Evolutionary conservation across 35 echinoderm and acorn worm genomes (phyloP).

Genomic region (Heliocidaris erythrogramma): DNA sequence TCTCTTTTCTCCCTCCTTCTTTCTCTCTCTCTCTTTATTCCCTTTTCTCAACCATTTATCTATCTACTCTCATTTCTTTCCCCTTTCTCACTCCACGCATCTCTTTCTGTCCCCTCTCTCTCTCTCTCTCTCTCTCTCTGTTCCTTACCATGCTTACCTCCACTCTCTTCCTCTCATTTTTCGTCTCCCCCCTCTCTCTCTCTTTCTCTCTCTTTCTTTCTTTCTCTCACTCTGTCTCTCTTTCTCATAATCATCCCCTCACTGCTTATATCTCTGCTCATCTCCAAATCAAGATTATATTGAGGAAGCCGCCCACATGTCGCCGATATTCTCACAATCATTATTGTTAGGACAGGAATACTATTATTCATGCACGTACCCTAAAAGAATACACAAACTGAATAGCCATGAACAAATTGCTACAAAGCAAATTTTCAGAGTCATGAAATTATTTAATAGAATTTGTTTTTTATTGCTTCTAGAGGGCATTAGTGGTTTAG

Average conservation of each 20-base stretch:
- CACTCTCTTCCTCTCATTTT: not conserved
- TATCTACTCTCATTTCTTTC: not conserved
- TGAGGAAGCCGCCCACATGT: not conserved
- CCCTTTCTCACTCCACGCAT: not conserved
- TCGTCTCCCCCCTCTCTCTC: not conserved
- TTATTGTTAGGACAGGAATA: not conserved
- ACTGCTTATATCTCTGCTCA: not conserved
- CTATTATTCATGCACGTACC: not conserved
- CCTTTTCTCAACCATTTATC: not conserved
- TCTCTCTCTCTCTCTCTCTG: not conserved
- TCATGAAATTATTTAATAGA: not conserved
- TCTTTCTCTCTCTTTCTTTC: not conserved
- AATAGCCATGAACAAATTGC: not conserved
- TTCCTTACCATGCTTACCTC: not conserved
- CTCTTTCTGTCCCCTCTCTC: not conserved
- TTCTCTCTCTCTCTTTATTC: not conserved
- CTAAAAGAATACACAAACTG: not conserved
- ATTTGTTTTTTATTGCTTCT: not conserved
- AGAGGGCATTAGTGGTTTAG: not conserved
- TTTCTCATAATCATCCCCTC: too few species aligned
- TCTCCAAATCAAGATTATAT: not conserved
- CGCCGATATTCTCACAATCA: not conserved
- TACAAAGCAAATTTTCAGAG: not conserved
- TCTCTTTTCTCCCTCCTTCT: not conserved
- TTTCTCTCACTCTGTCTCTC: too few species aligned